Conservation (phyloP, 2,888 invertebrate genomes). For the Rugalucina vietnamica region DNA sequence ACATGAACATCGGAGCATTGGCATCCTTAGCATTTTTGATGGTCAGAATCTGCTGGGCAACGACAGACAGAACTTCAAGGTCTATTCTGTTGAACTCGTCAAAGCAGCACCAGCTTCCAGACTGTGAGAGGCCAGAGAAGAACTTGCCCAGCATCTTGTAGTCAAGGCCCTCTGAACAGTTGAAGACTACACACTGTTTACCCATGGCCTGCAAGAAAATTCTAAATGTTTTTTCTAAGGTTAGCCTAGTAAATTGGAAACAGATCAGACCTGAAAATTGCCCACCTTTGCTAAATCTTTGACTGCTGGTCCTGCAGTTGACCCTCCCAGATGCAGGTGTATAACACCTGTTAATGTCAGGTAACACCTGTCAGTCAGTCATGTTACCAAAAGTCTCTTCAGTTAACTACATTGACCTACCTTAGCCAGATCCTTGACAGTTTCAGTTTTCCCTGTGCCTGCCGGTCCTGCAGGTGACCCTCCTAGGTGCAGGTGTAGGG, state of each 20-base stretch:
- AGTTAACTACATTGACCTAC: no score
- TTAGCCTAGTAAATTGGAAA: no score
- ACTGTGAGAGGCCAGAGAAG: conserved; percentile 83
- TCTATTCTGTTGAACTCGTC: conserved; percentile 84
- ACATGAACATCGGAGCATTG: conserved; percentile 80
- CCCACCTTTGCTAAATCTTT: conserved; percentile 65
- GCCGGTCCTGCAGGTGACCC: conserved; percentile 84
- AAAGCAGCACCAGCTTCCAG: conserved; percentile 84
- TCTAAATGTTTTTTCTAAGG: no score
- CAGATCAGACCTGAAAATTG: no score
- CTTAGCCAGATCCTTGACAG: conserved; percentile 83
- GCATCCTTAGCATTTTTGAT: conserved; percentile 83
- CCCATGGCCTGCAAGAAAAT: conserved; percentile 80
- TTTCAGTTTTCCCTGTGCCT: conserved; percentile 84
- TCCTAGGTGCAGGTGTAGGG: conserved; percentile 82
- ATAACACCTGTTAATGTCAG: conserved; percentile 83
- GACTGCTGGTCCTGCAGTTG: conserved; percentile 84
- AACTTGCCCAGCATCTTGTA: conserved; percentile 84
- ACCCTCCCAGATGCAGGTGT: conserved; percentile 83
- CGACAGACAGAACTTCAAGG: conserved; percentile 83
- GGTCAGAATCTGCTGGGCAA: conserved; percentile 83
- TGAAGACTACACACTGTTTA: conserved; percentile 84
- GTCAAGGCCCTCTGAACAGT: conserved; percentile 84
- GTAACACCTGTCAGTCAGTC: conserved; percentile 83
- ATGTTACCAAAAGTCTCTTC: conserved; percentile 83